These are phyloP conservation scores for Aleiodes sp. DNA, from an alignment of 1,140 invertebrate species.

Conservation along the genomic window DNA sequence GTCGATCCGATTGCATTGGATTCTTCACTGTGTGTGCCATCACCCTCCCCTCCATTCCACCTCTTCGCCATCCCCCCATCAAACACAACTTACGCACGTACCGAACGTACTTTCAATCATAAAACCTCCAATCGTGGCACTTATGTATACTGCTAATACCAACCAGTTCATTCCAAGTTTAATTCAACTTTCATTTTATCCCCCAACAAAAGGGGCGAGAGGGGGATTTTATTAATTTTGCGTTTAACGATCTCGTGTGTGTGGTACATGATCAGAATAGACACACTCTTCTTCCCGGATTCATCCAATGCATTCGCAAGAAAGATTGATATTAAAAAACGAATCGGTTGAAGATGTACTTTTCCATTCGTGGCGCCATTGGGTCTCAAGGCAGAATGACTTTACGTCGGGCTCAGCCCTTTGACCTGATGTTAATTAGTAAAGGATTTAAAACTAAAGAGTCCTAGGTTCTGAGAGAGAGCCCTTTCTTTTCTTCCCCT, in stretches of 20 bases:
- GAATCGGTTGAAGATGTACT: conserved; percentile 17
- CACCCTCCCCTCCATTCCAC: not conserved
- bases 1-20: conserved; percentile 41
- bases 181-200: conserved; percentile 24
- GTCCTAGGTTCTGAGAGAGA: conserved; percentile 4
- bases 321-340: conserved; percentile 27
- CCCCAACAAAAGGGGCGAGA: not conserved
- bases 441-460: conserved; percentile 26
- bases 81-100: conserved; percentile 30
- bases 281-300: not conserved
- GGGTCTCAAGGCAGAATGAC: conserved; percentile 5
- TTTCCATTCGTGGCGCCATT: conserved; percentile 27
- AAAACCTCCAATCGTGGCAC: conserved; percentile 7
- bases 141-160: conserved; percentile 23
- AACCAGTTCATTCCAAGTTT: conserved; percentile 30
- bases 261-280: not conserved
- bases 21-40: not conserved
- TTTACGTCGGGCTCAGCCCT: too few species aligned
- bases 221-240: conserved; percentile 2
- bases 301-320: not conserved
- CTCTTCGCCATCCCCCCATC: conserved; percentile 19
- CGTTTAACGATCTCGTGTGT: not conserved
- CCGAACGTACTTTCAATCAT: conserved; percentile 28
- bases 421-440: conserved; percentile 35
- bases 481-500: not conserved